Conservation (phyloP, 2,888 invertebrate species). For the Drosophila siamana region DNA sequence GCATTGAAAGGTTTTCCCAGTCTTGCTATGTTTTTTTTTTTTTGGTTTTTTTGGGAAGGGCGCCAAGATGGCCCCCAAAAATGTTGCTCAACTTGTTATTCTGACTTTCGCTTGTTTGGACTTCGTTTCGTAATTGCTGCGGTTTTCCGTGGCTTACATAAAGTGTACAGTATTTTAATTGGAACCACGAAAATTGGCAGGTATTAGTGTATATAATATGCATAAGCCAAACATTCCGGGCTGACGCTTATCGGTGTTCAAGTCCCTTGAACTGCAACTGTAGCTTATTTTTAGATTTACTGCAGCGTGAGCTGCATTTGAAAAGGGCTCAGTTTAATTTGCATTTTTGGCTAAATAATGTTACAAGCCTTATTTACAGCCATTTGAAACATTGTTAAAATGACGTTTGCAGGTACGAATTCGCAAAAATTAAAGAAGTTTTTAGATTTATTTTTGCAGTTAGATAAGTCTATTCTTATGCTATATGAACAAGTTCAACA, state of each 20-base stretch:
- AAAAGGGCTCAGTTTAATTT: too few species aligned
- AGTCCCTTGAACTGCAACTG: not conserved
- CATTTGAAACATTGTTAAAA: too few species aligned
- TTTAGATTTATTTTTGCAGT: too few species aligned
- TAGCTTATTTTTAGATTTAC: not conserved
- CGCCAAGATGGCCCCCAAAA: conserved; percentile 48
- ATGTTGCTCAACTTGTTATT: conserved; percentile 44
- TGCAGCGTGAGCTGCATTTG: too few species aligned
- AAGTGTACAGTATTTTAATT: conserved; percentile 34
- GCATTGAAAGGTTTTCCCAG: not conserved
- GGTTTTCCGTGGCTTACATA: conserved; percentile 8
- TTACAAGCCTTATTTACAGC: too few species aligned
- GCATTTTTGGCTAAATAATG: too few species aligned
- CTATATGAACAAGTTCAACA: too few species aligned
- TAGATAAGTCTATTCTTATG: too few species aligned
- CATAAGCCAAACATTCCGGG: too few species aligned
- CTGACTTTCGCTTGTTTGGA: conserved; percentile 21
- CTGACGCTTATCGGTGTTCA: not conserved
- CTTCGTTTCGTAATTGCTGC: conserved; percentile 50
- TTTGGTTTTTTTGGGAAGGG: conserved; percentile 19
- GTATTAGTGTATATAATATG: not conserved
- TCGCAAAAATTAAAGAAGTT: too few species aligned
- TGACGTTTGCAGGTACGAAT: too few species aligned
- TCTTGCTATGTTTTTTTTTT: not conserved
- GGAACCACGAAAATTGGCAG: not conserved